Evolutionary conservation across 2,113 vertebrate species (phyloP).

Genomic region (Sitta europaea): DNA sequence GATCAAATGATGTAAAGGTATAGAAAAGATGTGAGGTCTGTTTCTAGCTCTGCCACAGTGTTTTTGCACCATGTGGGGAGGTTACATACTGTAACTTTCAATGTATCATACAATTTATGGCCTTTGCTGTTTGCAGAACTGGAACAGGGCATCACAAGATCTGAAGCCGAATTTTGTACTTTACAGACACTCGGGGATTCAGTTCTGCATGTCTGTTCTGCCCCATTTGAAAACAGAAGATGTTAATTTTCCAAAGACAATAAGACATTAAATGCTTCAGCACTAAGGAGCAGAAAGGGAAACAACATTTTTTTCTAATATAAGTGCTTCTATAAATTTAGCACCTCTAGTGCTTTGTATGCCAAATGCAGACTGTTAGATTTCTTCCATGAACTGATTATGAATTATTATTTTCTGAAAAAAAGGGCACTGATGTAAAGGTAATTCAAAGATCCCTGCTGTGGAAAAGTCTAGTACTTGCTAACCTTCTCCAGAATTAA

Average conservation of each 20-base stretch:
- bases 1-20: not conserved
- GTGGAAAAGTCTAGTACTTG: not conserved
- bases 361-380: not conserved
- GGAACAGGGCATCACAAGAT: not conserved
- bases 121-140: not conserved
- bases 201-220: not conserved
- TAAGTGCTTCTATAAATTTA: not conserved
- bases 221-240: not conserved
- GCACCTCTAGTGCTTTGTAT: not conserved
- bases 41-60: not conserved
- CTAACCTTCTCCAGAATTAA: not conserved
- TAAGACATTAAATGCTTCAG: not conserved
- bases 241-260: not conserved
- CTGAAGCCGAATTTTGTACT: not conserved
- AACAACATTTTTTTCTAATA: not conserved
- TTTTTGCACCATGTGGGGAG: not conserved
- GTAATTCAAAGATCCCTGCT: not conserved
- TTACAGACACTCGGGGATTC: not conserved
- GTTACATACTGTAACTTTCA: not conserved
- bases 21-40: not conserved
- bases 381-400: not conserved
- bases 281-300: not conserved
- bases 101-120: not conserved
- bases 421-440: not conserved
- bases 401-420: not conserved